A percentile compares a stretch with the other conserved stretches of the same genome.
phyloP scores from a whole-genome alignment of 1,140 invertebrate species.

The Saccostrea cuccullata region DNA sequence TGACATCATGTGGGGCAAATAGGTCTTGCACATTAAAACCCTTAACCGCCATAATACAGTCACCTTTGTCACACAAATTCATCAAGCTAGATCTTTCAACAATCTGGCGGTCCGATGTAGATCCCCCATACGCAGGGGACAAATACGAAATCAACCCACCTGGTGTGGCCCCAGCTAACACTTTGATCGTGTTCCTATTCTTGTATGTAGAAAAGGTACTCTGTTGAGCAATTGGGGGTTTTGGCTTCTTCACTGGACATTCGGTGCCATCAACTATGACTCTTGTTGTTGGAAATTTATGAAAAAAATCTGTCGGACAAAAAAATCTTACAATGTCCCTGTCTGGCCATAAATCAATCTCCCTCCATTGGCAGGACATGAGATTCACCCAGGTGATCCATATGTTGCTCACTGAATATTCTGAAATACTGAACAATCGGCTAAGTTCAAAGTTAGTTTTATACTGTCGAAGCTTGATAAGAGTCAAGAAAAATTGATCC shows the following conservation, averaged over 20 bases:
- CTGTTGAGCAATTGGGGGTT: slow-evolving; percentile 64
- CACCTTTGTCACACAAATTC: slow-evolving; percentile 44
- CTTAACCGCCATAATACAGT: not conserved
- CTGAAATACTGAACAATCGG: too few relatives aligned
- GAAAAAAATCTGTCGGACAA: too few relatives aligned
- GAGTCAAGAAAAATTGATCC: too few relatives aligned
- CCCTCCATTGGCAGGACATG: too few relatives aligned
- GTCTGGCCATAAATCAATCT: too few relatives aligned
- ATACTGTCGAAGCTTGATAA: too few relatives aligned
- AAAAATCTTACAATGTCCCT: too few relatives aligned
- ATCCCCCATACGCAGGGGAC: slow-evolving; percentile 54
- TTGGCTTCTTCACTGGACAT: slow-evolving; percentile 62
- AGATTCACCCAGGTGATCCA: too few relatives aligned
- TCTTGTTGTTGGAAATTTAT: not conserved
- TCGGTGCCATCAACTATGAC: slow-evolving; percentile 71
- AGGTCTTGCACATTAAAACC: slow-evolving; percentile 57
- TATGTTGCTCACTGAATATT: too few relatives aligned
- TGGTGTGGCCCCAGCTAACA: slow-evolving; percentile 58
- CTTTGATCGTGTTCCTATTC: slow-evolving; percentile 64
- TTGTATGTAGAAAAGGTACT: slow-evolving; percentile 70
- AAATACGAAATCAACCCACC: slow-evolving; percentile 57
- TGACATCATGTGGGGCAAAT: slow-evolving; percentile 54
- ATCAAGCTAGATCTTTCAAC: slow-evolving; percentile 48
- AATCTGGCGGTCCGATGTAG: slow-evolving; percentile 56
- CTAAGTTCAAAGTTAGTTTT: too few relatives aligned